Percentiles rank a stretch among this genome's conserved stretches.
These are phyloP conservation scores for Mythimna lalbum DNA, from an alignment of 2,888 invertebrate species.

Conservation along the genomic window DNA sequence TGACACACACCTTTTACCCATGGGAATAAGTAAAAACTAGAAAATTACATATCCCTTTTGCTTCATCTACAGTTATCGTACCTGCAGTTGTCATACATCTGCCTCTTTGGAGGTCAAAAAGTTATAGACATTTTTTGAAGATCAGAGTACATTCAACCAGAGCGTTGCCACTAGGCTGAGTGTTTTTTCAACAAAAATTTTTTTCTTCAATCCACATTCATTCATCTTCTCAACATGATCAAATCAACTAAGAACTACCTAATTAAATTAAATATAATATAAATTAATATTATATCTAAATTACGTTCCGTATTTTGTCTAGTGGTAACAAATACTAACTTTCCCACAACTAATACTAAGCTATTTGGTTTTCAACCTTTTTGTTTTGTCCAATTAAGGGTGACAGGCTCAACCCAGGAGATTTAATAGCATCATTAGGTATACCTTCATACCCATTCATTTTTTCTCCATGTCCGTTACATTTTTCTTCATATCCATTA, in stretches of 20 bases:
- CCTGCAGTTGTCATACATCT: not conserved
- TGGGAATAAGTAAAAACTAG: not conserved
- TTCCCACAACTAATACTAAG: constrained; percentile 25
- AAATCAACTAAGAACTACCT: not conserved
- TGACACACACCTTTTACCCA: not conserved
- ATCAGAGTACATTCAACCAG: not conserved
- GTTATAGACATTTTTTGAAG: no score
- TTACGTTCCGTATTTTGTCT: constrained; percentile 25
- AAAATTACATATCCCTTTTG: not conserved
- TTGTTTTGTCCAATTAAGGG: constrained; percentile 36
- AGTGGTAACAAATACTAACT: constrained; percentile 40
- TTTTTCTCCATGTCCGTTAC: constrained; percentile 2
- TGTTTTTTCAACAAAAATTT: no score
- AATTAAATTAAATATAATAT: constrained; percentile 20
- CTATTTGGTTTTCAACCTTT: constrained; percentile 53
- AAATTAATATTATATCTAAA: constrained; percentile 7
- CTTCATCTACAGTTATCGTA: not conserved
- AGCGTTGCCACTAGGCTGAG: not conserved
- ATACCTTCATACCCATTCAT: constrained; percentile 1
- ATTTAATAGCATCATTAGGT: constrained; percentile 31
- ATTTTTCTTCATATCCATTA: not conserved
- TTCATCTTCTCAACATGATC: not conserved
- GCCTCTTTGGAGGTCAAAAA: not conserved
- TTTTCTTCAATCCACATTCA: no score
- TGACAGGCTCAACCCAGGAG: constrained; percentile 23